phyloP scores from a whole-genome alignment of 2,888 invertebrate species.

The Coenonympha glycerion region DNA sequence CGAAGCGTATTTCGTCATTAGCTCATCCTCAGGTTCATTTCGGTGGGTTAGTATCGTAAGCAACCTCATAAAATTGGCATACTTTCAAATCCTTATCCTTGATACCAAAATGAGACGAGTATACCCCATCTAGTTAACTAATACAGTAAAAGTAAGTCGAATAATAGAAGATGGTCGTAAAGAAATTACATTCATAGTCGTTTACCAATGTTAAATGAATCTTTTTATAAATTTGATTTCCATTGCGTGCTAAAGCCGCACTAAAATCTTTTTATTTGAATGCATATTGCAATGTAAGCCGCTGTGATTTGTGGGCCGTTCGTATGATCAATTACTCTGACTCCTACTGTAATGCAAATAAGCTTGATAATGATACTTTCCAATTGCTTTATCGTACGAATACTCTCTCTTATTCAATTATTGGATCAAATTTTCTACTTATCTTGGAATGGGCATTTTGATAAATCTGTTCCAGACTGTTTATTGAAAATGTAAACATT shows the following conservation, averaged over 20 bases:
- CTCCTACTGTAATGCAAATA: constrained; percentile 17
- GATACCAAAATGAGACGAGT: neutral
- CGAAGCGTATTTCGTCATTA: too few relatives aligned
- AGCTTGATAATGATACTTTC: constrained; percentile 17
- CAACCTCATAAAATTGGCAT: neutral
- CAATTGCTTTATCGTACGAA: constrained; percentile 12
- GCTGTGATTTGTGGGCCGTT: neutral
- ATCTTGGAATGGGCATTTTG: too few relatives aligned
- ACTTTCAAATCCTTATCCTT: constrained; percentile 1
- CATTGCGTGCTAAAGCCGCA: neutral
- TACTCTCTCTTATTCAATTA: constrained; percentile 11
- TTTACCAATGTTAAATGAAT: neutral
- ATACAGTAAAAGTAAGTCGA: constrained; percentile 10
- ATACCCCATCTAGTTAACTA: neutral
- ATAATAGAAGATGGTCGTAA: constrained; percentile 13
- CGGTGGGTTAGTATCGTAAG: too few relatives aligned
- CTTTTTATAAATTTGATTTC: neutral
- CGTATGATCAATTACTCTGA: neutral
- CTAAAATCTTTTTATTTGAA: neutral
- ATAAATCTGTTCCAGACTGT: too few relatives aligned
- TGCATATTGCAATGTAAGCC: neutral
- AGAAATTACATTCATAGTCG: constrained; percentile 9
- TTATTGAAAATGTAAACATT: too few relatives aligned
- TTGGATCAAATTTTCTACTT: constrained; percentile 3
- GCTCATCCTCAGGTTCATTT: too few relatives aligned